These are phyloP conservation scores for Megalops cyprinoides DNA, from an alignment of 2,797 vertebrate species.

Conservation along the genomic window DNA sequence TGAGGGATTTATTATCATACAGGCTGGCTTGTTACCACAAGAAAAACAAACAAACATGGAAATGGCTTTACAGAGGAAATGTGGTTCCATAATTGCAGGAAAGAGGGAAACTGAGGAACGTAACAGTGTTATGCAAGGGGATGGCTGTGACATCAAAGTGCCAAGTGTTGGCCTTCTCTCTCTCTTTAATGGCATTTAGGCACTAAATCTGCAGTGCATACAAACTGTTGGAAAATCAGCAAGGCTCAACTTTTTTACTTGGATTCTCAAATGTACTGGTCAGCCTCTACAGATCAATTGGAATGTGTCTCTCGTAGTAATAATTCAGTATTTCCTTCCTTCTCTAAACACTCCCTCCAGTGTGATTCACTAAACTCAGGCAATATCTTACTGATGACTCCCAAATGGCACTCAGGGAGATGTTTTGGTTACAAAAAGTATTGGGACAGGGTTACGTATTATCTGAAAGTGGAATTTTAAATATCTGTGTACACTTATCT, in stretches of 20 bases:
- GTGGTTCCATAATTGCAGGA: background rate
- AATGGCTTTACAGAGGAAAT: background rate
- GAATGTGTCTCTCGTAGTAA: background rate
- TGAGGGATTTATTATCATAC: background rate
- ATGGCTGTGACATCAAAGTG: background rate
- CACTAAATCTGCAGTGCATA: background rate
- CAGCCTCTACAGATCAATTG: background rate
- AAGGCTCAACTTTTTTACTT: background rate
- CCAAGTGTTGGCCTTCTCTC: background rate
- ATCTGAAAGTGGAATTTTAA: no score
- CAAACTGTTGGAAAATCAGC: background rate
- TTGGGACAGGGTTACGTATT: background rate
- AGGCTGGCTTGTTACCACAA: background rate
- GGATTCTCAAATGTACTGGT: background rate
- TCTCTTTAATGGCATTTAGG: background rate
- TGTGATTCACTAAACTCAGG: background rate
- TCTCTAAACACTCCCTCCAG: background rate
- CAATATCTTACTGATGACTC: background rate
- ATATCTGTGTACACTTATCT: no score
- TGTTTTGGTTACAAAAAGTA: background rate
- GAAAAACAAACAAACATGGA: constrained; percentile 4
- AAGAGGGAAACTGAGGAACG: background rate
- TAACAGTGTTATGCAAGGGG: background rate
- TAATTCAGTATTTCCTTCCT: background rate
- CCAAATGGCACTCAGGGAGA: background rate